Percentiles rank a stretch among this genome's conserved stretches.
Conservation (phyloP, 2,797 vertebrate species). For the Sphaeramia orbicularis region DNA sequence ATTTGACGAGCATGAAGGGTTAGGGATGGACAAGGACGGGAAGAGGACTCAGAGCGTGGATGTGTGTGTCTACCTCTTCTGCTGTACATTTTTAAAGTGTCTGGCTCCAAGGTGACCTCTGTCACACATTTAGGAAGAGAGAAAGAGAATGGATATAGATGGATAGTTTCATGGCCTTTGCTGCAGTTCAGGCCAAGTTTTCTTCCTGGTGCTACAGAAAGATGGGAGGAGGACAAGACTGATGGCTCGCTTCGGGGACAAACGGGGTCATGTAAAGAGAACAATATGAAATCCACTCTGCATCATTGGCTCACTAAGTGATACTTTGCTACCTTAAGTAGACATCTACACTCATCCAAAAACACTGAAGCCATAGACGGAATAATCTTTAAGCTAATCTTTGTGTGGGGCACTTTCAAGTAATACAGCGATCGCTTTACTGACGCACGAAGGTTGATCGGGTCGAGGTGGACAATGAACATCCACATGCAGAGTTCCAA, state of each 20-base stretch:
- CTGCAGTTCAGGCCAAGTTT: conserved; percentile 49
- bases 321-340: conserved; percentile 7
- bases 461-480: too few relatives aligned
- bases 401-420: background rate
- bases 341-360: conserved; percentile 15
- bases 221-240: conserved; percentile 25
- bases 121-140: conserved; percentile 50
- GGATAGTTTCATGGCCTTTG: conserved; percentile 65
- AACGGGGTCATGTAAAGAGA: conserved; percentile 31
- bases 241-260: conserved; percentile 21
- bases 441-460: too few relatives aligned
- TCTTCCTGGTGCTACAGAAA: conserved; percentile 11
- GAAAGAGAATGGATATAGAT: conserved; percentile 56
- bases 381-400: conserved; percentile 2
- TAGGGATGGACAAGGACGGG: conserved; percentile 51
- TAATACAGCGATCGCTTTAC: background rate
- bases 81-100: conserved; percentile 58
- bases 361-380: conserved; percentile 1
- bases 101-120: conserved; percentile 71
- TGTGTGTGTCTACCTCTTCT: conserved; percentile 22
- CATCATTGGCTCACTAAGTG: conserved; percentile 14
- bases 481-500: too few relatives aligned
- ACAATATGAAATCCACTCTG: conserved; percentile 22
- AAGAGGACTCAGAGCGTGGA: conserved; percentile 15
- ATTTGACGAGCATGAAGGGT: conserved; percentile 42